These are phyloP conservation scores for Pseudocheirus occidentalis DNA, from an alignment of 2,797 vertebrate genomes.

Conservation along the genomic window DNA sequence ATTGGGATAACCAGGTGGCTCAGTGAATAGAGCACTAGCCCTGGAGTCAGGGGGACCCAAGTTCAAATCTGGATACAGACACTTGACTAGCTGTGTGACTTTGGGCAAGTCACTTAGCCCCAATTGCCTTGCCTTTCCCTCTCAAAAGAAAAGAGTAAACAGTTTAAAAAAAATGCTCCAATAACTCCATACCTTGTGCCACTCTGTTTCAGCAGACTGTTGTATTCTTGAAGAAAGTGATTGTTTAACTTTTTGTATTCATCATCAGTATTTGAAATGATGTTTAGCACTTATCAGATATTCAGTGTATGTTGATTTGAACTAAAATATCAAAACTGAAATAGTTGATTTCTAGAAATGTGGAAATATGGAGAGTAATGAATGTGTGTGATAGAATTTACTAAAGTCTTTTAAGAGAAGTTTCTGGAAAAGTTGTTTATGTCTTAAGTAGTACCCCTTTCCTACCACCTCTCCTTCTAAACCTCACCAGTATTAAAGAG, in stretches of 20 bases:
- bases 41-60: no score
- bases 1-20: no score
- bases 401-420: not conserved
- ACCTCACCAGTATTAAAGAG: not conserved
- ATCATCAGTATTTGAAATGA: not conserved
- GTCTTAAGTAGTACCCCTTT: not conserved
- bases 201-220: not conserved
- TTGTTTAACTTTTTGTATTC: not conserved
- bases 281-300: not conserved
- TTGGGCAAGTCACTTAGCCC: no score
- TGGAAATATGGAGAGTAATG: not conserved
- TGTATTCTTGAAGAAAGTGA: not conserved
- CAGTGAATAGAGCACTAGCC: no score
- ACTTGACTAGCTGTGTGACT: no score
- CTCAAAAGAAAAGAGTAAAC: no score
- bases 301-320: not conserved
- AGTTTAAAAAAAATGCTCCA: no score
- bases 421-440: not conserved
- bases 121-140: no score
- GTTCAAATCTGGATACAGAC: no score
- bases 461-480: not conserved
- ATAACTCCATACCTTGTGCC: not conserved
- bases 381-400: not conserved
- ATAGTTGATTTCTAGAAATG: not conserved
- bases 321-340: not conserved